Percentiles rank a stretch among this genome's conserved stretches.
Evolutionary conservation across 2,888 invertebrate species (phyloP).

Genomic region (Gastrophysa polygoni): DNA sequence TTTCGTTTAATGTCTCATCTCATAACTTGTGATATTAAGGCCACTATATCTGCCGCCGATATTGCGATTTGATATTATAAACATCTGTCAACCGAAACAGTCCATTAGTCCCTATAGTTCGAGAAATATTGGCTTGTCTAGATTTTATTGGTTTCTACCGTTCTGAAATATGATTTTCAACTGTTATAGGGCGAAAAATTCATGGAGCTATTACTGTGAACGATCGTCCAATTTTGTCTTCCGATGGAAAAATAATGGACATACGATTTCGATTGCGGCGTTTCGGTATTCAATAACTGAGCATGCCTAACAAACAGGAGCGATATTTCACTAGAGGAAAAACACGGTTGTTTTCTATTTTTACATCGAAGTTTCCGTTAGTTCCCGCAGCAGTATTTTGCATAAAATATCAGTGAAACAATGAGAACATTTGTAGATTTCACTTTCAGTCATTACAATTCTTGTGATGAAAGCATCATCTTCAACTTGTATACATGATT

Average conservation of each 20-base stretch:
- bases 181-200: background rate
- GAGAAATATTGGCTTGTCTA: background rate
- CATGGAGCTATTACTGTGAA: background rate
- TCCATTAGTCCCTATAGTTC: background rate
- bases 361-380: too few species aligned
- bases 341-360: too few species aligned
- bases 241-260: background rate
- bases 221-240: background rate
- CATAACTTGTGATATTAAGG: background rate
- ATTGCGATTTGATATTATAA: background rate
- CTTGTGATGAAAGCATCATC: too few species aligned
- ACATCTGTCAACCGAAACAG: background rate
- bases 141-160: background rate
- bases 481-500: too few species aligned
- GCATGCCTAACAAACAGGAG: background rate
- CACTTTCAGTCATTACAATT: too few species aligned
- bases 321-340: background rate
- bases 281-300: background rate
- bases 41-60: background rate
- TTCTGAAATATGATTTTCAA: background rate
- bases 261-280: background rate
- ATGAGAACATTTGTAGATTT: too few species aligned
- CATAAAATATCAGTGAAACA: too few species aligned
- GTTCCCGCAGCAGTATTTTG: too few species aligned
- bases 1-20: too few species aligned